Conservation (phyloP, 2,113 vertebrate species). For the Anolis carolinensis region DNA sequence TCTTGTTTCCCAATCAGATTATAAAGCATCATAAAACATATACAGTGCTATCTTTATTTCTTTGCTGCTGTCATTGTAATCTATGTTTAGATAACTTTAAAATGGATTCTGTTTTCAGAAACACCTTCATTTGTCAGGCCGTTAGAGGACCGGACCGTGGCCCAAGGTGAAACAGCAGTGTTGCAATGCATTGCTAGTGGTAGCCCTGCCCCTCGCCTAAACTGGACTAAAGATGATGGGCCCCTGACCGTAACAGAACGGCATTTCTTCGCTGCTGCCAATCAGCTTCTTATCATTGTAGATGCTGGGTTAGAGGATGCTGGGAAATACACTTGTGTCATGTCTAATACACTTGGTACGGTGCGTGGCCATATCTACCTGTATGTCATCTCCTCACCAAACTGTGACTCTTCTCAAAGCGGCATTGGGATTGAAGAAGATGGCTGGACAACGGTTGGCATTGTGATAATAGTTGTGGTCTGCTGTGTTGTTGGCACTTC, state of each 20-base stretch:
- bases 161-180: slow-evolving; percentile 81
- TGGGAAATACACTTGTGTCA: slow-evolving; percentile 84
- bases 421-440: slow-evolving; percentile 75
- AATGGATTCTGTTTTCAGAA: slow-evolving; percentile 65
- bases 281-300: slow-evolving; percentile 85
- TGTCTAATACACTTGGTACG: slow-evolving; percentile 83
- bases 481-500: slow-evolving; percentile 84
- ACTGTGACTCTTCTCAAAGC: slow-evolving; percentile 78
- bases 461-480: slow-evolving; percentile 84
- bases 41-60: neutral
- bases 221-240: slow-evolving; percentile 84
- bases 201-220: slow-evolving; percentile 82
- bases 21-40: neutral
- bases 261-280: slow-evolving; percentile 84
- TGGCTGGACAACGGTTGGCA: slow-evolving; percentile 81
- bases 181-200: slow-evolving; percentile 85
- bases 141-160: slow-evolving; percentile 81
- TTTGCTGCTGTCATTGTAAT: neutral
- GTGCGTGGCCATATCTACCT: slow-evolving; percentile 83
- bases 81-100: neutral
- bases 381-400: slow-evolving; percentile 78
- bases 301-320: slow-evolving; percentile 81
- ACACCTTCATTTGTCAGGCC: slow-evolving; percentile 83
- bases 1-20: neutral
- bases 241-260: slow-evolving; percentile 79